Evolutionary conservation across 2,888 invertebrate species (phyloP).

Genomic region (Mesoligia furuncula): DNA sequence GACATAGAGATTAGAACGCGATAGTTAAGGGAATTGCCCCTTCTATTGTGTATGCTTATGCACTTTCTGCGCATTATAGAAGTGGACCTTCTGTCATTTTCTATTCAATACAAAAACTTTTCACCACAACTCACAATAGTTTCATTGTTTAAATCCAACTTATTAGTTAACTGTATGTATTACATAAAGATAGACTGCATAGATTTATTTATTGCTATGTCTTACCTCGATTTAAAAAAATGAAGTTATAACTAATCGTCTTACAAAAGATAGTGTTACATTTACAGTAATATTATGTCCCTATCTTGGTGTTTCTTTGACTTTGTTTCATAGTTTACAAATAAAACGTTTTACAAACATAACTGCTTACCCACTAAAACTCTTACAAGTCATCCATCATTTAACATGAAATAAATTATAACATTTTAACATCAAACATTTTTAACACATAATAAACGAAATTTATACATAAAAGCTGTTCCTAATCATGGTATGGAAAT

Average conservation of each 20-base stretch:
- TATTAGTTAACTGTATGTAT: conserved; percentile 59
- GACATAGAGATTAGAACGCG: not conserved
- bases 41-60: too few relatives aligned
- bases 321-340: conserved; percentile 64
- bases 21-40: not conserved
- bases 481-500: conserved; percentile 10
- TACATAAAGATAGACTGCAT: conserved; percentile 64
- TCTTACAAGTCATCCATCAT: not conserved
- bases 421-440: too few relatives aligned
- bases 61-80: not conserved
- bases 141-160: conserved; percentile 54
- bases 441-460: not conserved
- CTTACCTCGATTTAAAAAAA: conserved; percentile 66
- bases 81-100: not conserved
- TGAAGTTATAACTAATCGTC: conserved; percentile 64
- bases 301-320: conserved; percentile 75
- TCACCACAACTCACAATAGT: conserved; percentile 46
- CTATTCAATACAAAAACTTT: not conserved
- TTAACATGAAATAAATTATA: not conserved
- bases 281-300: conserved; percentile 73
- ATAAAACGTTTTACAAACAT: not conserved
- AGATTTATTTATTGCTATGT: conserved; percentile 72
- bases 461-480: not conserved
- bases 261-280: conserved; percentile 83
- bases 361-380: not conserved